These are phyloP conservation scores for Ceyx margarethae DNA, from an alignment of 2,113 vertebrate genomes.

Conservation along the genomic window DNA sequence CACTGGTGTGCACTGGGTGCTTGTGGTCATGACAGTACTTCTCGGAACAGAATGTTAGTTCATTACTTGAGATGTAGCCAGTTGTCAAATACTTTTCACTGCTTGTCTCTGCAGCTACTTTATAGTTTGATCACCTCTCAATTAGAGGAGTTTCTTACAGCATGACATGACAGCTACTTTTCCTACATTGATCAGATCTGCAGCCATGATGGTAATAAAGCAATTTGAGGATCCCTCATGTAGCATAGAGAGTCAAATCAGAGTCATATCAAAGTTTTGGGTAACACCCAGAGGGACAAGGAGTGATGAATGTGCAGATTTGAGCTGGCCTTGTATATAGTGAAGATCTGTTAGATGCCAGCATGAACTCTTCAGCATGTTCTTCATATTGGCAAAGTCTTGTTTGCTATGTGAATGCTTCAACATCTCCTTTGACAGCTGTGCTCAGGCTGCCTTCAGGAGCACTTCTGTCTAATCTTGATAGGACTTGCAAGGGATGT, in stretches of 20 bases:
- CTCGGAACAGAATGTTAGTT: background rate
- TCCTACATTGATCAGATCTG: background rate
- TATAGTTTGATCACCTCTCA: background rate
- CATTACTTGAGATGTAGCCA: background rate
- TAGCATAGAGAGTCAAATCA: background rate
- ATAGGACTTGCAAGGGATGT: background rate
- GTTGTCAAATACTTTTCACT: background rate
- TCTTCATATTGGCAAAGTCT: background rate
- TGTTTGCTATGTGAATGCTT: background rate
- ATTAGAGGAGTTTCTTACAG: background rate
- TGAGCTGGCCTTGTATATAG: background rate
- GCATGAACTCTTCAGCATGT: background rate
- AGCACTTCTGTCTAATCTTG: background rate
- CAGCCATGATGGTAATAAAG: background rate
- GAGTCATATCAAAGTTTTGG: background rate
- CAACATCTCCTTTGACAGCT: background rate
- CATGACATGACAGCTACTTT: background rate
- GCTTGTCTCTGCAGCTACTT: background rate
- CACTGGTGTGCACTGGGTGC: background rate
- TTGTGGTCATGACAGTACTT: background rate
- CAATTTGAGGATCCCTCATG: background rate
- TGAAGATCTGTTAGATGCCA: background rate
- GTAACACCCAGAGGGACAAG: background rate
- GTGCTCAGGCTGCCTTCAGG: background rate
- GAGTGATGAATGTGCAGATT: background rate